phyloP scores from a whole-genome alignment of 1,140 invertebrate species.

The Cryptotermes secundus region DNA sequence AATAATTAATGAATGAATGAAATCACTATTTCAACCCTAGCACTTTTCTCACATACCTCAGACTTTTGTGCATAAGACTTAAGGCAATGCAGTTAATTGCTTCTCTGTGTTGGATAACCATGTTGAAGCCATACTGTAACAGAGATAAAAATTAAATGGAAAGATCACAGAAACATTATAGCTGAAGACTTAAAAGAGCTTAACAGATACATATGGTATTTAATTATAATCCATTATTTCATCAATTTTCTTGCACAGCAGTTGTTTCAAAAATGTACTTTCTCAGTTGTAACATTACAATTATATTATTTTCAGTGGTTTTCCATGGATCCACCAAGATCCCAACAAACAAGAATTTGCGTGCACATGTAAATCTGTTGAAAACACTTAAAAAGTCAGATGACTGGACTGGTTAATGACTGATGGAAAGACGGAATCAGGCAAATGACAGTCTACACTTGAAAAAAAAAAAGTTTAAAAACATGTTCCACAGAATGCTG shows the following conservation, averaged over 20 bases:
- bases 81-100: conserved; percentile 98
- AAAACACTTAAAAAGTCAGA: background rate
- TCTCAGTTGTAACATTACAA: too few species aligned
- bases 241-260: background rate
- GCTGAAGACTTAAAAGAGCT: too few species aligned
- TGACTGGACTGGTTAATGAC: background rate
- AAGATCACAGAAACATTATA: too few species aligned
- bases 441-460: too few species aligned
- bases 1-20: too few species aligned
- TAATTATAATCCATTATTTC: too few species aligned
- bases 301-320: too few species aligned
- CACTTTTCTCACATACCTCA: conserved; percentile 58
- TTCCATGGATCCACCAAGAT: background rate
- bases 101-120: conserved; percentile 96
- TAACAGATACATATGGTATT: too few species aligned
- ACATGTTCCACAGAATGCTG: background rate
- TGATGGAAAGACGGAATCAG: too few species aligned
- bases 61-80: conserved; percentile 94
- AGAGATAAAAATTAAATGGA: conserved; percentile 36
- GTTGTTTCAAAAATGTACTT: background rate
- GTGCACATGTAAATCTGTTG: background rate
- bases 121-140: conserved; percentile 94
- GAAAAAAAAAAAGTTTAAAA: background rate
- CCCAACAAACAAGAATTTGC: background rate
- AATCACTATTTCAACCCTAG: too few species aligned